Evolutionary conservation across 1,140 invertebrate genomes (phyloP), one percentile per base, ranked within the genome.

Genomic region (Drosophila suzukii): DNA sequence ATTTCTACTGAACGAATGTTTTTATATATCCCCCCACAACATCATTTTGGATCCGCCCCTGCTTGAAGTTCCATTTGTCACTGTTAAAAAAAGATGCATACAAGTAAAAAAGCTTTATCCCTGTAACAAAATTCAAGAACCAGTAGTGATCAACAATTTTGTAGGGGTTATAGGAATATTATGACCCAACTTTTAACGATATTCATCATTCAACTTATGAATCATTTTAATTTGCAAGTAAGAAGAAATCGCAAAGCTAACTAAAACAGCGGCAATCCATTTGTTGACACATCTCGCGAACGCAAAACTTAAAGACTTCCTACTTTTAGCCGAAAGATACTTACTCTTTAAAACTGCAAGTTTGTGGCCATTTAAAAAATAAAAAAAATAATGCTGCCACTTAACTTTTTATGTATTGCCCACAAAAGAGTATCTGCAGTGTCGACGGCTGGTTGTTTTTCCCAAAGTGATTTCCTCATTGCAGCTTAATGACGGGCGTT

Each of bases 401-500:
- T 10, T 58, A 12, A 38, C 38, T 61, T 43, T 60, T 24, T 57
- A 41, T 17, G n/a, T 36, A 41, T 41, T 62, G 32, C 11, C 13
- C 27, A 41, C 15, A 41, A 13, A 10, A 68, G 65, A 66, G 65
- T 68, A 66, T 65, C 20, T 34, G 4, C 12, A 20, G 3, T 12
- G 43, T n/a, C 15, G 43, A 36, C 15, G 34, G 46, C 11, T 10
- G 62, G 34, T 30, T 17, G 34, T 27, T 62, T 67, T 67, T 51
- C 15, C 8, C 3, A 4, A 27, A 10, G 30, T 43, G 32, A 44
- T 54, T 54, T 66, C 39, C 38, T 38, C 61, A 38, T 53, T 54
- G 46, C 38, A 46, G 61, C 65, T 68, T 66, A 66, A 68, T 68
- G 47, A 54, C 39, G 65, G 60, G 65, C 65, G 61, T 68, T n/a